These are phyloP conservation scores for Cardiocondyla obscurior DNA, from an alignment of 1,140 invertebrate species.

Conservation along the genomic window DNA sequence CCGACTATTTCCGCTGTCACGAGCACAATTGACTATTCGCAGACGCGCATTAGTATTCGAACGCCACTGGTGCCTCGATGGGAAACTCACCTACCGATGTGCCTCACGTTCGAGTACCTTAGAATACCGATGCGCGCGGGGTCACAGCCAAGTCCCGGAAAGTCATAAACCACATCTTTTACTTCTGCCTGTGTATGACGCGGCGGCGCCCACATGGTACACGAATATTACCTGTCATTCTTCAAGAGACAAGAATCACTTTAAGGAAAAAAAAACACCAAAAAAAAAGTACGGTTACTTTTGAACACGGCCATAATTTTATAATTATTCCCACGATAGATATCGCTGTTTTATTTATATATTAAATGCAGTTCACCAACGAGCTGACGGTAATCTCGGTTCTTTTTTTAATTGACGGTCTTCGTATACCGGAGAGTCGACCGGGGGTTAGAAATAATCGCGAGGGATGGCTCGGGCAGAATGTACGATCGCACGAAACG, in stretches of 20 bases:
- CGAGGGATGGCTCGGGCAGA: too few species aligned
- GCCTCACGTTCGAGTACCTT: conserved; percentile 60
- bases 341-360: too few species aligned
- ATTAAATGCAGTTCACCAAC: too few species aligned
- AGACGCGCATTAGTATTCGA: conserved; percentile 68
- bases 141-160: conserved; percentile 47
- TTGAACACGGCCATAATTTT: too few species aligned
- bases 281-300: too few species aligned
- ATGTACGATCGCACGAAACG: not conserved
- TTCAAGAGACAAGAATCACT: too few species aligned
- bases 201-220: not conserved
- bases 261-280: too few species aligned
- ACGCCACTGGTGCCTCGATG: conserved; percentile 55
- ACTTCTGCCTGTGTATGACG: not conserved
- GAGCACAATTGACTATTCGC: conserved; percentile 60
- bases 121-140: conserved; percentile 56
- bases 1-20: conserved; percentile 62
- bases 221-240: conserved; percentile 53
- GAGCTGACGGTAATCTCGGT: too few species aligned
- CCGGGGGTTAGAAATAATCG: too few species aligned
- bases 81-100: conserved; percentile 60
- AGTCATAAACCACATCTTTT: conserved; percentile 53
- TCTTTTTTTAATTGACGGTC: too few species aligned
- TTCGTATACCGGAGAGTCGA: too few species aligned
- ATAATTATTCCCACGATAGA: too few species aligned